Conservation (phyloP, 1,140 invertebrate genomes). For the Hydropsyche tenuis region DNA sequence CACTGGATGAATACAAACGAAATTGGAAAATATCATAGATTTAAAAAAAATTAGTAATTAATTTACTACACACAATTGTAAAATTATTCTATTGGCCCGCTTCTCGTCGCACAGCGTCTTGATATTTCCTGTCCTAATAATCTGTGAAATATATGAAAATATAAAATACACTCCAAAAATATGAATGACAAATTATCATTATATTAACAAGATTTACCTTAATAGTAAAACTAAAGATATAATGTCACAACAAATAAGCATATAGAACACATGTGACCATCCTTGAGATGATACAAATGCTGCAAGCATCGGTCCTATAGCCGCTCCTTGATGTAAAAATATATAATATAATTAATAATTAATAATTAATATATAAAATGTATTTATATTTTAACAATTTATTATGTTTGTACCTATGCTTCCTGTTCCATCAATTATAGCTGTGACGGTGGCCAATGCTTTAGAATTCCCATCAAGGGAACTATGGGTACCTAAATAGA, state of each 20-base stretch:
- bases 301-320: slow-evolving; percentile 87
- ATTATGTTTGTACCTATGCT: slow-evolving; percentile 72
- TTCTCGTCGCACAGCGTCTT: not conserved
- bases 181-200: not conserved
- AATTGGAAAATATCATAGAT: not conserved
- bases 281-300: slow-evolving; percentile 76
- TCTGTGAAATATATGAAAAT: slow-evolving; percentile 51
- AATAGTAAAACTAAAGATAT: slow-evolving; percentile 76
- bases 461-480: slow-evolving; percentile 84
- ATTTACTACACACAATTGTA: not conserved
- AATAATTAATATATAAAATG: not conserved
- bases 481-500: slow-evolving; percentile 70
- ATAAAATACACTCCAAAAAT: not conserved
- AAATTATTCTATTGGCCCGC: slow-evolving; percentile 26
- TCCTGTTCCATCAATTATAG: slow-evolving; percentile 96
- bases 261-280: slow-evolving; percentile 91
- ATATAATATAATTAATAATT: slow-evolving; percentile 5
- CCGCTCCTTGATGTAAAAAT: slow-evolving; percentile 70
- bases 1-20: not conserved
- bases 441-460: slow-evolving; percentile 93
- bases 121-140: slow-evolving; percentile 50
- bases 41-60: not conserved
- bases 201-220: slow-evolving; percentile 51
- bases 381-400: not conserved
- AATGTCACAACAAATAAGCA: slow-evolving; percentile 86